phyloP scores from a whole-genome alignment of 23 tunicate genomes.

The Ciona savignyi region DNA sequence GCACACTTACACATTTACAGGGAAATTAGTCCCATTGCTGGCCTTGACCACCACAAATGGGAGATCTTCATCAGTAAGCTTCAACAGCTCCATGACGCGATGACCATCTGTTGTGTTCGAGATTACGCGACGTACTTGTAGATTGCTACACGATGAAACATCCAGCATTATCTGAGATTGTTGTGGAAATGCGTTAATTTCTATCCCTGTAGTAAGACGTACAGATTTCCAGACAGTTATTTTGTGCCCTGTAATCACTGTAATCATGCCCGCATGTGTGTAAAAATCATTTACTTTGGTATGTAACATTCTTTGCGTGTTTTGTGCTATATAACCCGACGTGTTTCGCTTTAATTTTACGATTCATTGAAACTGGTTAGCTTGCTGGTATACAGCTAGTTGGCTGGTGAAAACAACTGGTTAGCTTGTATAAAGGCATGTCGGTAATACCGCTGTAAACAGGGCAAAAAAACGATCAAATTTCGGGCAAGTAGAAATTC shows the following conservation, averaged over 20 bases:
- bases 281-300: no score
- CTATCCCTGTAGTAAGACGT: no score
- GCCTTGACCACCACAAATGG: conserved; percentile 38
- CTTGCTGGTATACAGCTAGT: not conserved
- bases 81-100: conserved; percentile 10
- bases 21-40: conserved; percentile 19
- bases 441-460: not conserved
- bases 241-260: no score
- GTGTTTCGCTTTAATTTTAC: no score
- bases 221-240: no score
- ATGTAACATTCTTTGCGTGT: no score
- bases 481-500: no score
- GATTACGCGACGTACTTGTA: conserved; percentile 39
- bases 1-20: conserved; percentile 60
- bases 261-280: no score
- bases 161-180: conserved; percentile 78
- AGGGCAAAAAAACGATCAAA: no score
- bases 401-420: not conserved
- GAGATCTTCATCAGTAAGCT: not conserved
- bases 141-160: conserved; percentile 66
- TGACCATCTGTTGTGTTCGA: conserved; percentile 11
- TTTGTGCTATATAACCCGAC: no score
- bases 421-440: not conserved
- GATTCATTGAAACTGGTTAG: not conserved
- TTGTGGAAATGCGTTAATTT: no score